A percentile compares a stretch with the other conserved stretches of the same genome.
Conservation (phyloP, 2,113 vertebrate species). For the Lipophrys pholis region DNA sequence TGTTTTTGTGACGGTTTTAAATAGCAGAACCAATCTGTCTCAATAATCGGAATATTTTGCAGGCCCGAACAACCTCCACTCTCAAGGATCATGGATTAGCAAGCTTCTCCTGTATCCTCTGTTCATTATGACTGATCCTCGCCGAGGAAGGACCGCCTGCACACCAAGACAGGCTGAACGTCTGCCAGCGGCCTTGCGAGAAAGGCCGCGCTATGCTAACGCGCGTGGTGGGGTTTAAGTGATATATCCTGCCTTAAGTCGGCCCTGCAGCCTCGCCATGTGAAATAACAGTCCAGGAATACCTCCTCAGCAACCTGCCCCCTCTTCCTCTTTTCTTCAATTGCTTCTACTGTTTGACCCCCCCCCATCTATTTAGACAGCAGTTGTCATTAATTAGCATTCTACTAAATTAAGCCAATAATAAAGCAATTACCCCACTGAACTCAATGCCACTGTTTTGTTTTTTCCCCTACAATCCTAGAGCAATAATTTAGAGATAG, state of each 20-base stretch:
- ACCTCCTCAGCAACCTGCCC: slow-evolving; percentile 42
- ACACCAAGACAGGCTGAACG: slow-evolving; percentile 7
- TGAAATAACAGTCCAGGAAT: slow-evolving; percentile 82
- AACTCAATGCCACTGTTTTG: background rate
- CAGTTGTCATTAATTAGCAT: slow-evolving; percentile 48
- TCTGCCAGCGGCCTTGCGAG: slow-evolving; percentile 53
- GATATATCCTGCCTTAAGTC: slow-evolving; percentile 79
- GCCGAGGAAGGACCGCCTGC: slow-evolving; percentile 37
- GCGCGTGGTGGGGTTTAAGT: slow-evolving; percentile 77
- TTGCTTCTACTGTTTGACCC: slow-evolving; percentile 43
- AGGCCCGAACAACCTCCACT: slow-evolving; percentile 24
- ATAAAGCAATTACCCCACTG: slow-evolving; percentile 3
- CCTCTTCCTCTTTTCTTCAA: slow-evolving; percentile 4
- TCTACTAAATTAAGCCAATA: slow-evolving; percentile 31
- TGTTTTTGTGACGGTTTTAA: slow-evolving; percentile 37
- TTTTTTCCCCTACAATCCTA: background rate
- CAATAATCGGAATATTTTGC: slow-evolving; percentile 38
- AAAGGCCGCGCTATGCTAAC: slow-evolving; percentile 61
- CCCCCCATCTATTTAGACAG: slow-evolving; percentile 40
- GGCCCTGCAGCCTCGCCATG: slow-evolving; percentile 65
- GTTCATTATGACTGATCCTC: slow-evolving; percentile 72
- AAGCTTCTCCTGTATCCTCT: slow-evolving; percentile 68
- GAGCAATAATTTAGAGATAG: slow-evolving; percentile 1
- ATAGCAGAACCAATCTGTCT: slow-evolving; percentile 13
- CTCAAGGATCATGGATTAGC: slow-evolving; percentile 58